Percentiles rank a stretch among this genome's conserved stretches.
Conservation (phyloP, 2,797 vertebrate species). For the Manis pentadactyla region DNA sequence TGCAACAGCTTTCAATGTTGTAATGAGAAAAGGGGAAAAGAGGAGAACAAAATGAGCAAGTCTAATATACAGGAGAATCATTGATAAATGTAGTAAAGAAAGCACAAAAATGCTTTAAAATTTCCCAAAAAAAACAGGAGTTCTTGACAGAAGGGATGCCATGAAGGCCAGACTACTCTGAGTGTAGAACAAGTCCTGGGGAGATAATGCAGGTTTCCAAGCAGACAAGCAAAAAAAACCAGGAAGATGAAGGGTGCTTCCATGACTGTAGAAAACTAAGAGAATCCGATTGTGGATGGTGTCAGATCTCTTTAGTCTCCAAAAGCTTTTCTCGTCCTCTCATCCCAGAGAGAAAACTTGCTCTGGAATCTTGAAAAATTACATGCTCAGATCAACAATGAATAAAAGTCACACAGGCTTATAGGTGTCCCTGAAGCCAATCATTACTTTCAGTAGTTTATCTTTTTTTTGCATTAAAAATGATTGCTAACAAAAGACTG, state of each 20-base stretch:
- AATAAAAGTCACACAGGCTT: background rate
- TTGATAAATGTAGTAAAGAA: background rate
- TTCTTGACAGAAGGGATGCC: background rate
- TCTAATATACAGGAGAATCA: background rate
- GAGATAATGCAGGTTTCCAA: background rate
- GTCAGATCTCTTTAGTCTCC: background rate
- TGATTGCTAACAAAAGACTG: background rate
- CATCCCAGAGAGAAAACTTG: background rate
- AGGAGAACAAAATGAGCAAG: background rate
- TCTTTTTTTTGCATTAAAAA: background rate
- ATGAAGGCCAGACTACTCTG: background rate
- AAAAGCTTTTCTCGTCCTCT: background rate
- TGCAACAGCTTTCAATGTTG: background rate
- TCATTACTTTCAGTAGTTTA: background rate
- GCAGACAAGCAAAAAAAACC: background rate
- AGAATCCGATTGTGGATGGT: background rate
- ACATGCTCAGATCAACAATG: background rate
- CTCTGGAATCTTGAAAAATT: slow-evolving; percentile 25
- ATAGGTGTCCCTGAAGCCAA: background rate
- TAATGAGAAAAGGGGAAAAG: background rate
- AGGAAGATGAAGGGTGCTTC: background rate
- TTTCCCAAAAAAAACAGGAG: background rate
- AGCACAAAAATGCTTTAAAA: background rate
- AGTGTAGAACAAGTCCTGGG: background rate
- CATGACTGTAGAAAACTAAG: background rate